Conservation (phyloP, 1,140 invertebrate species). For the Cotesia glomerata region DNA sequence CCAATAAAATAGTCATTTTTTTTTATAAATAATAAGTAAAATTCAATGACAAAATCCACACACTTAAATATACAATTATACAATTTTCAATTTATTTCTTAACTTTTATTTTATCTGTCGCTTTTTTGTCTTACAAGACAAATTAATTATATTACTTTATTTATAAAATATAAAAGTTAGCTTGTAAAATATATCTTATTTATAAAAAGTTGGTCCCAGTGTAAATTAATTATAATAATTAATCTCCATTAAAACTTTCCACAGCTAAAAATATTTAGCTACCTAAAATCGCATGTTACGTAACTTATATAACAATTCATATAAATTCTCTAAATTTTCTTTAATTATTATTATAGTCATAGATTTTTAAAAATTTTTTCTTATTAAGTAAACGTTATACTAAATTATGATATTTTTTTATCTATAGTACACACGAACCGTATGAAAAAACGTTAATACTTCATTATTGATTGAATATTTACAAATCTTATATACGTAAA, state of each 20-base stretch:
- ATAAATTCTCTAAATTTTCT: too few species aligned
- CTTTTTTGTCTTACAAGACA: too few species aligned
- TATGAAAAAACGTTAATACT: slow-evolving; percentile 13
- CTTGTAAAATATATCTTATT: too few species aligned
- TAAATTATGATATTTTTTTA: not conserved
- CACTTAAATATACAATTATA: not conserved
- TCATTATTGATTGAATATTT: slow-evolving; percentile 23
- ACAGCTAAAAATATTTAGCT: too few species aligned
- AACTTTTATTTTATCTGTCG: too few species aligned
- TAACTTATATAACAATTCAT: too few species aligned
- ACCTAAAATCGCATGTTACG: too few species aligned
- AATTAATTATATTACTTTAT: too few species aligned
- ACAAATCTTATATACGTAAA: slow-evolving; percentile 19
- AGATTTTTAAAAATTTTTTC: not conserved
- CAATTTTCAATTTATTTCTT: not conserved
- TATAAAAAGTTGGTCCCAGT: too few species aligned
- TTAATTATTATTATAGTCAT: not conserved
- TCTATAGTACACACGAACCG: slow-evolving; percentile 26
- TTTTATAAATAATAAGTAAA: not conserved
- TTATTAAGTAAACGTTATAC: not conserved
- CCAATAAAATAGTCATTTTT: not conserved
- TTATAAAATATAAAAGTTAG: too few species aligned
- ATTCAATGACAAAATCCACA: not conserved
- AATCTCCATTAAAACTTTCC: too few species aligned
- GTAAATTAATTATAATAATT: too few species aligned